These are phyloP conservation scores for Melinaea menophilus DNA, from an alignment of 2,888 invertebrate species.

Conservation along the genomic window DNA sequence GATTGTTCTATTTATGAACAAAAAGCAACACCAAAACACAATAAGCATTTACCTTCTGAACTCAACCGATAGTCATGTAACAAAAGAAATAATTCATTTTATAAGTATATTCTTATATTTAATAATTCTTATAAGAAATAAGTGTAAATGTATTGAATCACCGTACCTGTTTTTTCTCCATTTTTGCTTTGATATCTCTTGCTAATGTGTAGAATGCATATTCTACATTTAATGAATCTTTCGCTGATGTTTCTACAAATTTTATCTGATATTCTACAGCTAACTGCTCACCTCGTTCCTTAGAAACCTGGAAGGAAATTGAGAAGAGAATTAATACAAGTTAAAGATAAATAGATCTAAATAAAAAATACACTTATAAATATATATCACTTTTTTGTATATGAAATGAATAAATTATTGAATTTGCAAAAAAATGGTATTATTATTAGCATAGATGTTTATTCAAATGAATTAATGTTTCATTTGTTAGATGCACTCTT, in stretches of 20 bases:
- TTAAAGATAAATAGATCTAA: too few relatives aligned
- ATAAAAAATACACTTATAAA: too few relatives aligned
- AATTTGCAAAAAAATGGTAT: too few relatives aligned
- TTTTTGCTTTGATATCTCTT: conserved; percentile 98
- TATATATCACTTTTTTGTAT: too few relatives aligned
- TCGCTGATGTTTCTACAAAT: conserved; percentile 99
- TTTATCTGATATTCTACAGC: conserved; percentile 99
- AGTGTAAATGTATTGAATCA: background rate
- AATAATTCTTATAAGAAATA: background rate
- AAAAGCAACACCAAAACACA: conserved; percentile 33
- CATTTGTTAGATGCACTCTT: too few relatives aligned
- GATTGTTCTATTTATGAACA: conserved; percentile 11
- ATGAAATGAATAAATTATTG: too few relatives aligned
- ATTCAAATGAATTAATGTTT: too few relatives aligned
- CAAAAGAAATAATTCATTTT: conserved; percentile 49
- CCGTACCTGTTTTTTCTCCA: conserved; percentile 97
- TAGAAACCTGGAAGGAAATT: conserved; percentile 83
- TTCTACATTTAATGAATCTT: conserved; percentile 98
- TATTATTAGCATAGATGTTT: too few relatives aligned
- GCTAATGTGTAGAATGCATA: conserved; percentile 98
- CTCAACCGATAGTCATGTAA: conserved; percentile 64
- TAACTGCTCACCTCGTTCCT: conserved; percentile 97
- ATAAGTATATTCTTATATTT: background rate
- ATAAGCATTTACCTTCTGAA: conserved; percentile 64
- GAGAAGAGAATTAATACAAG: background rate